Evolutionary conservation across 2,113 vertebrate genomes (phyloP).

Genomic region (Coryphaenoides rupestris): DNA sequence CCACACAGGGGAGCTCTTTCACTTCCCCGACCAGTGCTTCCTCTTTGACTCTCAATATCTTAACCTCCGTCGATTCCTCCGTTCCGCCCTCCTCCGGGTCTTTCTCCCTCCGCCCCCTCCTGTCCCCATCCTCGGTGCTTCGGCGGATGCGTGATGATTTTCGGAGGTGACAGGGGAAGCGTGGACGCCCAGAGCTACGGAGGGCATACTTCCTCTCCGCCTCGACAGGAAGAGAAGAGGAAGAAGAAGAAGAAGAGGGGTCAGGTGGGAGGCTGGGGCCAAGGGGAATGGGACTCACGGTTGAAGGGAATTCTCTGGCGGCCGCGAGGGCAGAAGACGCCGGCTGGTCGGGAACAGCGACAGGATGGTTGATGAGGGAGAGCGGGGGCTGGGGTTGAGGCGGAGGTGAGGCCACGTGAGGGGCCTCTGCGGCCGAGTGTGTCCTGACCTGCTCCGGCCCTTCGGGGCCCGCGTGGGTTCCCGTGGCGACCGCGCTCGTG

Average conservation of each 20-base stretch:
- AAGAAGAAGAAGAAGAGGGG: slow-evolving; percentile 43
- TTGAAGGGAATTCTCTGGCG: slow-evolving; percentile 47
- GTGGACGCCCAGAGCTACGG: slow-evolving; percentile 91
- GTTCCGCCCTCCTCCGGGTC: slow-evolving; percentile 45
- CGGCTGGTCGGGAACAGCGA: slow-evolving; percentile 47
- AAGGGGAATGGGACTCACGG: slow-evolving; percentile 42
- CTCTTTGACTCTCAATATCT: slow-evolving; percentile 61
- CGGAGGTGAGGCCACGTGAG: slow-evolving; percentile 52
- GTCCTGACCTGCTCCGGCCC: slow-evolving; percentile 45
- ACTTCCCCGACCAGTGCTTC: slow-evolving; percentile 44
- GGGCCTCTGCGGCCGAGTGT: slow-evolving; percentile 53
- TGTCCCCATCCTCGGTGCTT: slow-evolving; percentile 54
- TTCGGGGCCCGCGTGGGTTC: slow-evolving; percentile 39
- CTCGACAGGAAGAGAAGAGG: slow-evolving; percentile 56
- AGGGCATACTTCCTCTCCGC: slow-evolving; percentile 87
- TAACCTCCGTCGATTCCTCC: slow-evolving; percentile 48
- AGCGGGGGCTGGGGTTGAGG: slow-evolving; percentile 37
- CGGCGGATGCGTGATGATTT: slow-evolving; percentile 78
- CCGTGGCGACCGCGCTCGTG: slow-evolving; percentile 51
- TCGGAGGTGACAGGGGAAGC: slow-evolving; percentile 88
- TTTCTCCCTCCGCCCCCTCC: slow-evolving; percentile 42
- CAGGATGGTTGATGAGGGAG: slow-evolving; percentile 51
- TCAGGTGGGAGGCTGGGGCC: slow-evolving; percentile 38
- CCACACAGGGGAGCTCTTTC: slow-evolving; percentile 33
- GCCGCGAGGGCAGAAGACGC: slow-evolving; percentile 44